Evolutionary conservation across 2,888 invertebrate species (phyloP).

Genomic region (Orgyia antiqua): DNA sequence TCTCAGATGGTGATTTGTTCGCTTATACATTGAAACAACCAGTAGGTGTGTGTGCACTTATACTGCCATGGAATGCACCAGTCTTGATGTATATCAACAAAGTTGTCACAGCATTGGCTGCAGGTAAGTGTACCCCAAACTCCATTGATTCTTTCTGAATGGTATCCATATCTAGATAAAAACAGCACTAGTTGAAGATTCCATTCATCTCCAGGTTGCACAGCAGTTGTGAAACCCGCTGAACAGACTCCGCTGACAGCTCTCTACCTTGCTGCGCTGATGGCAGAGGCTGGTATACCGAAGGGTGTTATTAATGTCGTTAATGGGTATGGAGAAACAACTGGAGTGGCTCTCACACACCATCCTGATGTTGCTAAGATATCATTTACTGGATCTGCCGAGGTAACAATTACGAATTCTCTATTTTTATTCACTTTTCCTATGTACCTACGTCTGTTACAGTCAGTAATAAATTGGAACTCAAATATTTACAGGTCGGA

Average conservation of each 20-base stretch:
- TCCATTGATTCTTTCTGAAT: too few relatives aligned
- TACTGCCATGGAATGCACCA: constrained; percentile 95
- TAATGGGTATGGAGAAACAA: constrained; percentile 87
- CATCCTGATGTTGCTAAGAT: constrained; percentile 89
- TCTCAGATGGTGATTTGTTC: constrained; percentile 83
- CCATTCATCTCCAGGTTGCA: constrained; percentile 81
- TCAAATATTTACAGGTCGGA: constrained; percentile 67
- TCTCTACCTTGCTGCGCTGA: constrained; percentile 87
- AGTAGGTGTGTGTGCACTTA: constrained; percentile 89
- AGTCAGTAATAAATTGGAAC: too few relatives aligned
- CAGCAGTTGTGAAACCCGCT: too few relatives aligned
- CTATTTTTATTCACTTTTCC: too few relatives aligned
- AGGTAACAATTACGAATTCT: too few relatives aligned
- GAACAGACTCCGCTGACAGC: too few relatives aligned
- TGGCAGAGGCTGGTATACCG: constrained; percentile 92
- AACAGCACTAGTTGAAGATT: too few relatives aligned
- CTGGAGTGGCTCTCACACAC: constrained; percentile 86
- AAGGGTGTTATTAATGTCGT: constrained; percentile 93
- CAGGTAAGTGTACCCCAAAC: constrained; percentile 34
- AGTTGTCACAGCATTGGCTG: constrained; percentile 84
- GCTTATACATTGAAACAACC: constrained; percentile 80
- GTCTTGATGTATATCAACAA: constrained; percentile 94
- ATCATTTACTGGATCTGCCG: constrained; percentile 81
- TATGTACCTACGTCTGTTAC: too few relatives aligned
- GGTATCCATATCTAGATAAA: too few relatives aligned